Percentiles rank a stretch among this genome's conserved stretches.
Evolutionary conservation across 2,797 vertebrate genomes (phyloP).

Genomic region (Cyprinodon diabolis): DNA sequence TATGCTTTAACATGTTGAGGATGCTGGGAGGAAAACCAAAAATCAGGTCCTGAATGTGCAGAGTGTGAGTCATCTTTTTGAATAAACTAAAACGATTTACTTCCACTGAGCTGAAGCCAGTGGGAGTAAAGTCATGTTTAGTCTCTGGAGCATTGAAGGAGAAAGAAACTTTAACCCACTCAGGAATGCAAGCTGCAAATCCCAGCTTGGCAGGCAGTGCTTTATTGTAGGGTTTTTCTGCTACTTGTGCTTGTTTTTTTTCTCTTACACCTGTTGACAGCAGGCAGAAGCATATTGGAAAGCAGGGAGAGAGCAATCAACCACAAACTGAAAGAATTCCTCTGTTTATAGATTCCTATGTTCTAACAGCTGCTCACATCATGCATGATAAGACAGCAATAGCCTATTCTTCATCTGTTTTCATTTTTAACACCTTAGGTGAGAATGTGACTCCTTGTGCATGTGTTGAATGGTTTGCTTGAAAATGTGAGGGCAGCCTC

Average conservation of each 20-base stretch:
- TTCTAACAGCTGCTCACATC: constrained; percentile 50
- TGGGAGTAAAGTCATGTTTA: constrained; percentile 40
- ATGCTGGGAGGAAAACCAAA: constrained; percentile 15
- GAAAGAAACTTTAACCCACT: constrained; percentile 36
- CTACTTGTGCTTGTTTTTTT: constrained; percentile 17
- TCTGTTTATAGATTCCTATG: constrained; percentile 32
- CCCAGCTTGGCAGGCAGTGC: constrained; percentile 22
- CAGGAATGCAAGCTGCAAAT: constrained; percentile 56
- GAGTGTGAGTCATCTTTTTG: constrained; percentile 32
- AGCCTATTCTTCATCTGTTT: constrained; percentile 53
- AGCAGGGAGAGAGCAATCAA: constrained; percentile 13
- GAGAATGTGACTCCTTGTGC: constrained; percentile 21
- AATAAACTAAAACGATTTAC: constrained; percentile 7
- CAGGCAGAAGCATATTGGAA: constrained; percentile 4
- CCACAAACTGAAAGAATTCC: constrained; percentile 24
- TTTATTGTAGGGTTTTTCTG: constrained; percentile 10
- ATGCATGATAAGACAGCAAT: constrained; percentile 44
- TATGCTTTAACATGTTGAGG: constrained; percentile 9
- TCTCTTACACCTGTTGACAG: constrained; percentile 62
- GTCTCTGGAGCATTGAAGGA: constrained; percentile 24
- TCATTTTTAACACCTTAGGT: constrained; percentile 39
- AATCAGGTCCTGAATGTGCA: constrained; percentile 33
- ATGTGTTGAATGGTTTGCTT: constrained; percentile 7
- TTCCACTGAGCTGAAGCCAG: constrained; percentile 17
- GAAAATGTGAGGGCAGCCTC: constrained; percentile 6